Base-by-base conservation (phyloP, 2,888 invertebrate species). In the Macroteleia sp. region DNA sequence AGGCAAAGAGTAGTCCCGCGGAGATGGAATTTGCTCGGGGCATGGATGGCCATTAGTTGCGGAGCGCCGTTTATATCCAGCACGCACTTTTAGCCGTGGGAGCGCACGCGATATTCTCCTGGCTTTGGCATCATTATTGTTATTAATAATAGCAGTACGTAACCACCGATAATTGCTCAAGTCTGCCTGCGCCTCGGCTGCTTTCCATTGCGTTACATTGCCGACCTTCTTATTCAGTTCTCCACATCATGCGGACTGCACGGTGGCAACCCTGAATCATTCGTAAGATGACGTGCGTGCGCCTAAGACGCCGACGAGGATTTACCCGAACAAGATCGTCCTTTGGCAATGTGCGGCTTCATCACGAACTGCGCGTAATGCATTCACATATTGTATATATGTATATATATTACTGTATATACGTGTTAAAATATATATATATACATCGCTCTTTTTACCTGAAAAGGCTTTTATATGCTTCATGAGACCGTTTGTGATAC, bases 31-130 rank as follows among this genome's bases (percentile, higher is more conserved):
- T 90, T 86, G 90, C 90, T 87, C 84, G 85, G 83, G 89, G 90
- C 88, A 86, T 83, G 88, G 88, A 88, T 88, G 83, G 86, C 88
- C 88, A 90, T 90, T 90, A 90, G 88, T 81, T 85, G 84, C 73
- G 89, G 85, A 88, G 88, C 88, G 86, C 87, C 89, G 88, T 87
- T 89, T 89, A 89, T 88, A 84, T 85, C 84, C 81, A 79, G 87
- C 90, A 89, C 90, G 90, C 90, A 90, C 88, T 88, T 74, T 88
- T 85, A 87, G 83, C 89, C 91, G 91, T 91, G 91, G 90, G 91
- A 91, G 90, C 91, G 89, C 91, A 91, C 90, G 90, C 90, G 90
- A 90, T 88, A 85, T 81, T 79, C 85, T 50, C 44, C 54, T 81
- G 79, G 73, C 82, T 85, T 86, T 85, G 82, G 83, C 85, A 81